Base-by-base conservation (phyloP, 2,888 invertebrate genomes). In the Pollenia labialis region DNA sequence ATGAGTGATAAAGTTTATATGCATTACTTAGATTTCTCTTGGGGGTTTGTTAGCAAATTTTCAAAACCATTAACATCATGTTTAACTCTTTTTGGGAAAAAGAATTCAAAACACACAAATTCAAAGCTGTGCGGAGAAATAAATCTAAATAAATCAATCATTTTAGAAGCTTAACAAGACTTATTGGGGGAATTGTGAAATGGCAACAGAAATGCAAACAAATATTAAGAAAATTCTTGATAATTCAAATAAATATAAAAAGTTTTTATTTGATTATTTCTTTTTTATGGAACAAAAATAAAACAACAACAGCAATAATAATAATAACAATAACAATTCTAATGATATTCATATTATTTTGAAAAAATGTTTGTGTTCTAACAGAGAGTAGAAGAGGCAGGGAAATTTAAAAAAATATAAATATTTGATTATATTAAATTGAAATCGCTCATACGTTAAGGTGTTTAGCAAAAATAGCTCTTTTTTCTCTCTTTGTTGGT, bases 31-130 rank as follows among this genome's bases (percentile, higher is more conserved):
- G 80, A 87, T 87, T 84, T 87, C 86, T 84, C 83, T 72, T 7
- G 60, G 83, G 81, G 52, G 10, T 77, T 81, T 81, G 71, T 75
- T 66, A 81, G 83, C 80, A 83, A 86, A 83, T 86, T 86, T 86
- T 83, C 86, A 87, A 72, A 87, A 87, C 86, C 86, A 87, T 87
- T 87, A 87, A 87, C 76, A 81, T 84, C 60, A 81, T 81, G 72
- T 84, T 87, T 84, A 84, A 84, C 87, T 84, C 84, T 74, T 87
- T 81, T 46, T 40, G n/a, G 12, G 4, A 40, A 48, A 52, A 46
- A n/a, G 62, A 62, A 42, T 32, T 32, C 32, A 32, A 69, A 16
- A 72, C 44, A 74, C 52, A 52, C 40, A 18, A 46, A 16, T 42
- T 12, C 23, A 74, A 2, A 62, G 18, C 12, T 23, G 12, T 56